These are phyloP conservation scores for Ceratitis capitata DNA, from an alignment of 1,140 invertebrate genomes.

Conservation along the genomic window DNA sequence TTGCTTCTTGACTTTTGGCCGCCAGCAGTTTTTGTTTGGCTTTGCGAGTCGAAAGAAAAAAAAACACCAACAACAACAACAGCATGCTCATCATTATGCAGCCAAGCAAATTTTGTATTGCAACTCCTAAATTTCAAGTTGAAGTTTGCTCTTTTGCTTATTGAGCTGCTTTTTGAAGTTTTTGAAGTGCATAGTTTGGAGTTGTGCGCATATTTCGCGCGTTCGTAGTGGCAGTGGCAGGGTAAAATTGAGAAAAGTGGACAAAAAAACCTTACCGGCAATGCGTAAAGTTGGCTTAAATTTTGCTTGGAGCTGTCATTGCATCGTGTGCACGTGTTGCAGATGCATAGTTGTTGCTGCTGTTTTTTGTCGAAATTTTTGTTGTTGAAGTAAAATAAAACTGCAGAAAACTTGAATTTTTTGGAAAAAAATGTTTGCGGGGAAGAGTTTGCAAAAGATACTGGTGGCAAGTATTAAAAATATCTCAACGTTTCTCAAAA, in stretches of 20 bases:
- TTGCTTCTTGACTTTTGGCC: conserved; percentile 28
- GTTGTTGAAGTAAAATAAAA: no score
- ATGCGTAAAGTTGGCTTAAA: not conserved
- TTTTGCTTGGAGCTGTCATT: not conserved
- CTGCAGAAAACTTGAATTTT: not conserved
- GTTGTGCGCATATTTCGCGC: not conserved
- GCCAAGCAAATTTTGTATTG: conserved; percentile 12
- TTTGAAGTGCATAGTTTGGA: not conserved
- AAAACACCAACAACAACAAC: not conserved
- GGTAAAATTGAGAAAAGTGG: not conserved
- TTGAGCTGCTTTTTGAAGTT: conserved; percentile 27
- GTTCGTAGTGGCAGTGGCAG: not conserved
- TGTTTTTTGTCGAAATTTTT: not conserved
- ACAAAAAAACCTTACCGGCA: not conserved
- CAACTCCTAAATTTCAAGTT: conserved; percentile 28
- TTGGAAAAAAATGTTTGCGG: no score
- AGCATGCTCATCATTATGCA: not conserved
- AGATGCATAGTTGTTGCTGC: not conserved
- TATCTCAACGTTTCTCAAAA: no score
- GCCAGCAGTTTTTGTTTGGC: not conserved
- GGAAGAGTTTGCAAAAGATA: no score
- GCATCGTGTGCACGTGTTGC: not conserved
- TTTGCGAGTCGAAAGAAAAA: not conserved
- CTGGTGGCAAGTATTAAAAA: no score
- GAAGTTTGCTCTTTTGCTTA: conserved; percentile 34